These are phyloP conservation scores for Styela plicata DNA, from an alignment of 23 tunicate genomes.

Conservation along the genomic window DNA sequence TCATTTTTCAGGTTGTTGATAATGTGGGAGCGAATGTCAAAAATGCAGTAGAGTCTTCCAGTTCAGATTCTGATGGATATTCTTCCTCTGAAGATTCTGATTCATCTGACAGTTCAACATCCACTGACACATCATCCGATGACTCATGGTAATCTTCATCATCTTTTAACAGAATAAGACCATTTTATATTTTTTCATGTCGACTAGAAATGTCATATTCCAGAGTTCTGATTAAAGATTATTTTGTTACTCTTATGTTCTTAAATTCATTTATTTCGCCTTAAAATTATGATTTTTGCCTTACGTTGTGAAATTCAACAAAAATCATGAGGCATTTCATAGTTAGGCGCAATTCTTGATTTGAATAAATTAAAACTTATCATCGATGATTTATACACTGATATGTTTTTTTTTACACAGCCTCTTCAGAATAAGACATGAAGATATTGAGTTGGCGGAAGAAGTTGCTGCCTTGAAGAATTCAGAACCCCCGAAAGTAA, in stretches of 20 bases:
- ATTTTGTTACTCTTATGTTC: too few relatives aligned
- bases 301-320: too few relatives aligned
- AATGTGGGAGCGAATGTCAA: neutral
- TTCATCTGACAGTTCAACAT: neutral
- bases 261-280: too few relatives aligned
- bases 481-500: conserved; percentile 1
- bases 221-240: too few relatives aligned
- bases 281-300: too few relatives aligned
- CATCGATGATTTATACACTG: too few relatives aligned
- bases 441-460: conserved; percentile 1
- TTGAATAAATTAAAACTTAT: too few relatives aligned
- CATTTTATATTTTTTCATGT: too few relatives aligned
- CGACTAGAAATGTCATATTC: too few relatives aligned
- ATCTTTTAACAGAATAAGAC: too few relatives aligned
- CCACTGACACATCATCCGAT: neutral
- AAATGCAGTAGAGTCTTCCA: neutral
- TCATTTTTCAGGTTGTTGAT: neutral
- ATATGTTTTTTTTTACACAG: conserved; percentile 1
- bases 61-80: neutral
- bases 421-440: neutral
- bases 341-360: too few relatives aligned
- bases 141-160: neutral
- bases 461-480: conserved; percentile 12
- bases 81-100: neutral
- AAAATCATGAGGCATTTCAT: too few relatives aligned